A percentile compares a stretch with the other conserved stretches of the same genome.
These are phyloP conservation scores for Eulemur albifrons DNA, from an alignment of 2,797 vertebrate genomes.

Conservation along the genomic window DNA sequence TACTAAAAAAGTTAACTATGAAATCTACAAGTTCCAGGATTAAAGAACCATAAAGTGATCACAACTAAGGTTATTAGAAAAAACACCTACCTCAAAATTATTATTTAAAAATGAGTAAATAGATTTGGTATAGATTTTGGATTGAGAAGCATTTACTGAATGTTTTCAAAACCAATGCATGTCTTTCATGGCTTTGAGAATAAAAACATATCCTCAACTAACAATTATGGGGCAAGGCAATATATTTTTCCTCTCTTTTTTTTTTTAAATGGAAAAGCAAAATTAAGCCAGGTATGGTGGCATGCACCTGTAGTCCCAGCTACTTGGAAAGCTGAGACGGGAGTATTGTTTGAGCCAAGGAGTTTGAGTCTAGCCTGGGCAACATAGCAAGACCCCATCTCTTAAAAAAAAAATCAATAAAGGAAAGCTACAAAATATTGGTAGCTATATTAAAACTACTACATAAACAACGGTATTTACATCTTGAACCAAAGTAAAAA, in stretches of 20 bases:
- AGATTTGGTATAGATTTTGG: background rate
- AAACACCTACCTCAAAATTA: background rate
- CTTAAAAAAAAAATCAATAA: background rate
- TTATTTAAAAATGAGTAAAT: constrained; percentile 15
- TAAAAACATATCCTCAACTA: background rate
- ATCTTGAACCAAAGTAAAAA: background rate
- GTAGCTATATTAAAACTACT: background rate
- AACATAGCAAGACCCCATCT: background rate
- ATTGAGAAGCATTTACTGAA: constrained; percentile 32
- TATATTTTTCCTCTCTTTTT: background rate
- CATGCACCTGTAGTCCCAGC: background rate
- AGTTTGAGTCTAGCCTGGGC: background rate
- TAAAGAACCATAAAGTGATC: background rate
- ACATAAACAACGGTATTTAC: background rate
- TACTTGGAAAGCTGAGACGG: background rate
- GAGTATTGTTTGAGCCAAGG: background rate
- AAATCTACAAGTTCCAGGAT: background rate
- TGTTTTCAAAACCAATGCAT: constrained; percentile 19
- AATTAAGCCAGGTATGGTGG: background rate
- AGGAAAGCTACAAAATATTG: background rate
- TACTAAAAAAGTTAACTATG: background rate
- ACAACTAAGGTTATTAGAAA: background rate
- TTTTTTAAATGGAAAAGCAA: background rate
- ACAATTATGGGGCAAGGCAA: background rate
- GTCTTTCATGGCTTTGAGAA: background rate